Conservation (phyloP, 2,888 invertebrate genomes). For the Poecilus cupreus region DNA sequence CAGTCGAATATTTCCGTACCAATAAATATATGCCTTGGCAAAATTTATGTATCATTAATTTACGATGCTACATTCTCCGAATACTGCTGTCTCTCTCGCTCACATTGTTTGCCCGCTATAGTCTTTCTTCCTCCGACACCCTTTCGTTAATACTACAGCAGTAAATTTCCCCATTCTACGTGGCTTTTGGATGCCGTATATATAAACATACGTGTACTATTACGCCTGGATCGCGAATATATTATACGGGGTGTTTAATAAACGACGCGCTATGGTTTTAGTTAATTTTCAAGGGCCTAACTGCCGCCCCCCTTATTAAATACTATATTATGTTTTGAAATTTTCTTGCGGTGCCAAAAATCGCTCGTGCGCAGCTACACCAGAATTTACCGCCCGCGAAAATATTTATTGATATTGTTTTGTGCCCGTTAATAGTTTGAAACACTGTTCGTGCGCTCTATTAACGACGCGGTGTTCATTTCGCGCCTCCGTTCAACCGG, state of each 20-base stretch:
- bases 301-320: slow-evolving; percentile 69
- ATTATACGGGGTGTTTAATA: slow-evolving; percentile 58
- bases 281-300: slow-evolving; percentile 57
- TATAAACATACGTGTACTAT: slow-evolving; percentile 56
- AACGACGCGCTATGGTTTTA: slow-evolving; percentile 58
- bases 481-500: slow-evolving; percentile 32
- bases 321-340: slow-evolving; percentile 73
- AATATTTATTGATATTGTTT: slow-evolving; percentile 58
- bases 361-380: slow-evolving; percentile 30
- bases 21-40: slow-evolving; percentile 60
- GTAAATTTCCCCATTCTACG: slow-evolving; percentile 67
- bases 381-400: slow-evolving; percentile 50
- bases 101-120: background rate
- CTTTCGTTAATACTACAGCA: slow-evolving; percentile 69
- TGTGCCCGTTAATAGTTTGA: slow-evolving; percentile 52
- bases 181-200: slow-evolving; percentile 57
- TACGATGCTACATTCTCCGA: slow-evolving; percentile 61
- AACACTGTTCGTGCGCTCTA: background rate
- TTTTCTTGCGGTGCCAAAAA: slow-evolving; percentile 68
- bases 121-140: slow-evolving; percentile 62
- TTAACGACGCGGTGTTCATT: slow-evolving; percentile 26
- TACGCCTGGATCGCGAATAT: slow-evolving; percentile 57
- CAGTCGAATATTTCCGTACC: slow-evolving; percentile 59
- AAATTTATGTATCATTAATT: slow-evolving; percentile 62
- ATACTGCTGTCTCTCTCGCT: slow-evolving; percentile 44